Evolutionary conservation across 2,797 vertebrate species (phyloP), one percentile per base, ranked within the genome.

Genomic region (Coregonus suidteri): DNA sequence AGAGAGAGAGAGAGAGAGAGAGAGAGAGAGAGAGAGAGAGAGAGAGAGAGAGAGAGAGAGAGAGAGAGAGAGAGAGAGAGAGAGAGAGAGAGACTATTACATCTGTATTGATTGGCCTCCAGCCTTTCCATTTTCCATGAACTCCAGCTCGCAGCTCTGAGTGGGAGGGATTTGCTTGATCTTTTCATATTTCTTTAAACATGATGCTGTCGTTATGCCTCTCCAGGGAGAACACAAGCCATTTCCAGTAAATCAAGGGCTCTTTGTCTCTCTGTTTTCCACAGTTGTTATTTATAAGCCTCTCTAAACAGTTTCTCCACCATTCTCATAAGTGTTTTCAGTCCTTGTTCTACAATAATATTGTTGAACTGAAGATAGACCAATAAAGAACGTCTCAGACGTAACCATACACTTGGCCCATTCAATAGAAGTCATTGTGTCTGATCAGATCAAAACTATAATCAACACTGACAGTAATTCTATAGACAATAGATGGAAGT

Each of bases 81-180:
- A 25, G 25, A 25, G 25, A 25, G 25, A 25, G 25, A 25, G 25
- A 25, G 25, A 25, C 92, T 93, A 92, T 94, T 93, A 93, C 93
- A 92, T 93, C 92, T 91, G 90, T 94, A 95, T 95, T 80, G 93
- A 95, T 94, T 88, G 82, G 84, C 83, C 89, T 91, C 83, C 83
- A 84, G 90, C 91, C 88, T 94, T 93, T 94, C 91, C 91, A 93
- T 94, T 94, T 93, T 93, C 92, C 91, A 94, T 94, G 92, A 93
- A 93, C 91, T 93, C 89, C 88, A 88, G 89, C 82, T 89, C 90
- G 91, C 88, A 81, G 87, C 90, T 92, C 83, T 83, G 87, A 89
- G 92, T 91, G 87, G 86, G 87, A 84, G 86, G 86, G 89, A 88
- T 90, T 92, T 91, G 87, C 86, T 91, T 91, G 91, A 93, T 93